Percentiles rank a stretch among this genome's conserved stretches.
These are phyloP conservation scores for Drosophila bocki DNA, from an alignment of 1,140 invertebrate genomes.

Conservation along the genomic window DNA sequence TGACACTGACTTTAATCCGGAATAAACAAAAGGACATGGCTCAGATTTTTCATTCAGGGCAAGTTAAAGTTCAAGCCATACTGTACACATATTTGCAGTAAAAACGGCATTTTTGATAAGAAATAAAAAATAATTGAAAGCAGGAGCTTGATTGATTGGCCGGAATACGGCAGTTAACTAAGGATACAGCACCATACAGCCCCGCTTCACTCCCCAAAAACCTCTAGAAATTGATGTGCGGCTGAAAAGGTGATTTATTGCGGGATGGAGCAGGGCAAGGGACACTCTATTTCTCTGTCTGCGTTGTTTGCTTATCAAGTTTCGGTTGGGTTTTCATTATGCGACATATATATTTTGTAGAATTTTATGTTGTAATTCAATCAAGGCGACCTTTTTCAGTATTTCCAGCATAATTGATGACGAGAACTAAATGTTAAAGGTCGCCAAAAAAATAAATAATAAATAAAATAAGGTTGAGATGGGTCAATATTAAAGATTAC, in stretches of 20 bases:
- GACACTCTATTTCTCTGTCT: conserved; percentile 17
- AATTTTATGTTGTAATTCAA: conserved; percentile 37
- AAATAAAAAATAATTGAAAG: conserved; percentile 30
- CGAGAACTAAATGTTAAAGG: conserved; percentile 20
- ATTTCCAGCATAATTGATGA: conserved; percentile 42
- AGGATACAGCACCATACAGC: conserved; percentile 1
- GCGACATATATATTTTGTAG: conserved; percentile 35
- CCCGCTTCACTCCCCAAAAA: background rate
- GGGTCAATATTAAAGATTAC: conserved; percentile 23
- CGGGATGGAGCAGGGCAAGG: conserved; percentile 3
- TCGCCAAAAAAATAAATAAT: conserved; percentile 3
- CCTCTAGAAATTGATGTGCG: conserved; percentile 49
- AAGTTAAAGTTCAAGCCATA: conserved; percentile 5
- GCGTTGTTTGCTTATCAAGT: conserved; percentile 33
- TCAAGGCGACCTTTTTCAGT: conserved; percentile 34
- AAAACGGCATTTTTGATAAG: conserved; percentile 8
- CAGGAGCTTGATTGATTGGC: conserved; percentile 42
- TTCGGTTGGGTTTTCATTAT: conserved; percentile 29
- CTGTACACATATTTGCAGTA: background rate
- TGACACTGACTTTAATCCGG: conserved; percentile 1
- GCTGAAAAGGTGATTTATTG: conserved; percentile 52
- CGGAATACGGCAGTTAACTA: conserved; percentile 39
- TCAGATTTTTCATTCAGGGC: background rate
- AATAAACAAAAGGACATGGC: background rate
- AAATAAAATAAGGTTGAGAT: conserved; percentile 7